Conservation (phyloP, 2,888 invertebrate species). For the Stictocephala bisonia region DNA sequence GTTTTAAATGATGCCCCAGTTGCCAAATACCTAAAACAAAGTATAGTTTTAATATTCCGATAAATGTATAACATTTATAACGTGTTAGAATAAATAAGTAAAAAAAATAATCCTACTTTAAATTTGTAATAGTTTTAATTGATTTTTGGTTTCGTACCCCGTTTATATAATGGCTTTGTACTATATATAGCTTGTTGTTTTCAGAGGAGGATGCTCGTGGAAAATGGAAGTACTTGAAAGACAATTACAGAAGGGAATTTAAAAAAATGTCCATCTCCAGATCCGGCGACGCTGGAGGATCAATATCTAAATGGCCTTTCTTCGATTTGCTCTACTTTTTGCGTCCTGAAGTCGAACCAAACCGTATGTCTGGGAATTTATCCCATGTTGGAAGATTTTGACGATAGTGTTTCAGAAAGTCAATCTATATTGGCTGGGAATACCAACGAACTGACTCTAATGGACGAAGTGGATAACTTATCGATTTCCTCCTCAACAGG, state of each 20-base stretch:
- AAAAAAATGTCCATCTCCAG: conserved; percentile 1
- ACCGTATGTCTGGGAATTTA: neutral
- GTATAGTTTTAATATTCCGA: no score
- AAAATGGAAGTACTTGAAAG: conserved; percentile 6
- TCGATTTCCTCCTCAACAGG: neutral
- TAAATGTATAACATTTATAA: no score
- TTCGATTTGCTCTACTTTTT: conserved; percentile 9
- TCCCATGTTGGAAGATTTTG: neutral
- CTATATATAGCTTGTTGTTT: no score
- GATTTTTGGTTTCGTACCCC: no score
- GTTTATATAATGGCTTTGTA: no score
- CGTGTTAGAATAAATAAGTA: no score
- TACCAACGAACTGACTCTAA: neutral
- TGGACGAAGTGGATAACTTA: neutral
- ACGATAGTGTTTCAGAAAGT: neutral
- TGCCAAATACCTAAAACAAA: conserved; percentile 27
- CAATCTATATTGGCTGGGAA: neutral
- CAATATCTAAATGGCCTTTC: conserved; percentile 12
- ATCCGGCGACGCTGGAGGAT: neutral
- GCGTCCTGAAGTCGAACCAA: neutral
- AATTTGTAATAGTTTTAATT: no score
- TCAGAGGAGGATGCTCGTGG: neutral
- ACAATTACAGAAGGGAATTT: conserved; percentile 1
- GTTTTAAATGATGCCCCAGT: conserved; percentile 9
- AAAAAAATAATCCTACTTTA: no score